Conservation (phyloP, 2,797 vertebrate genomes). For the Sebastes matsubarae region DNA sequence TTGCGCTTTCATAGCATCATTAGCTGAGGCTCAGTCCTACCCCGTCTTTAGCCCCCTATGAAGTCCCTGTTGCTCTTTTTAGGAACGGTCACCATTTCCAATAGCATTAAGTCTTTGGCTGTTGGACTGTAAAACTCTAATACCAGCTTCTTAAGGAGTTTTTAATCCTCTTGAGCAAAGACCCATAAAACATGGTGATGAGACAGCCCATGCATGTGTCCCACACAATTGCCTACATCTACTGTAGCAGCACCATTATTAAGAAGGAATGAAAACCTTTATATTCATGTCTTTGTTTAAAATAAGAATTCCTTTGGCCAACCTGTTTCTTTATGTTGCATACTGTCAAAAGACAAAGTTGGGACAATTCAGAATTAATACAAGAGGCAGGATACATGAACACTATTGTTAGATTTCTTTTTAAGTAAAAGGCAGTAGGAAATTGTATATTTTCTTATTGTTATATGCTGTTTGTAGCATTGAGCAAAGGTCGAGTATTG, state of each 20-base stretch:
- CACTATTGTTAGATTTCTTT: not conserved
- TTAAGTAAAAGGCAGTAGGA: not conserved
- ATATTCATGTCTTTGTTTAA: not conserved
- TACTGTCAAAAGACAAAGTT: not conserved
- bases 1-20: constrained; percentile 75
- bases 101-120: constrained; percentile 71
- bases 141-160: constrained; percentile 71
- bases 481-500: not conserved
- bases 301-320: not conserved
- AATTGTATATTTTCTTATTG: not conserved
- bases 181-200: constrained; percentile 69
- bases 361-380: not conserved
- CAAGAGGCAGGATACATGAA: not conserved
- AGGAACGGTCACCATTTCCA: constrained; percentile 69
- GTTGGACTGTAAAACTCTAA: constrained; percentile 75
- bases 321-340: not conserved
- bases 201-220: constrained; percentile 55
- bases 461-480: constrained; percentile 4
- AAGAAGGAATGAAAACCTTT: constrained; percentile 8
- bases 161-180: constrained; percentile 81
- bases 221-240: constrained; percentile 33
- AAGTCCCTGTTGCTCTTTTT: constrained; percentile 79
- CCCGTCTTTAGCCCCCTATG: constrained; percentile 65
- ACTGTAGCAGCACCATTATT: constrained; percentile 19
- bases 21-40: constrained; percentile 75